A percentile compares a stretch with the other conserved stretches of the same genome.
Evolutionary conservation across 37 sponge, comb jelly and placozoan species (phyloP).

Genomic region (Crambe crambe): DNA sequence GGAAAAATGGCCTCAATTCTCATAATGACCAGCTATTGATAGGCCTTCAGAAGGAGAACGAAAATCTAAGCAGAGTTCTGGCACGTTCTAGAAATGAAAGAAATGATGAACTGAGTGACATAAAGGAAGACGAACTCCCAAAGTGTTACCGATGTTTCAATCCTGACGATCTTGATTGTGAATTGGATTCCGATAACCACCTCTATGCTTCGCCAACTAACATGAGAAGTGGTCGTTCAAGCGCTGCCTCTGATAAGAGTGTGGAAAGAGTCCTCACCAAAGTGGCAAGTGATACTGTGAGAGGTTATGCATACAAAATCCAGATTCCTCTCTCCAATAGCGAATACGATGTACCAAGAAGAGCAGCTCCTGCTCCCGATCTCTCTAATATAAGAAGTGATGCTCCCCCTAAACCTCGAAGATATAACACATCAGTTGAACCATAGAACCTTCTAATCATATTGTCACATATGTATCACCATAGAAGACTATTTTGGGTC

Average conservation of each 20-base stretch:
- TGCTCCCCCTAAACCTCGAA: conserved; percentile 62
- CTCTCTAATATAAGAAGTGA: conserved; percentile 25
- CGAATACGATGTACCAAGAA: conserved; percentile 56
- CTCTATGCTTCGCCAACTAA: conserved; percentile 7
- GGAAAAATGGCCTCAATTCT: not conserved
- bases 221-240: not conserved
- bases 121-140: not conserved
- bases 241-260: not conserved
- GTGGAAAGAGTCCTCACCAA: conserved; percentile 50
- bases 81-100: conserved; percentile 16
- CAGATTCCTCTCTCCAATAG: conserved; percentile 40
- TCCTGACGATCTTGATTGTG: not conserved
- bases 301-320: conserved; percentile 67
- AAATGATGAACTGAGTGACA: conserved; percentile 12
- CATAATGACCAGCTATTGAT: conserved; percentile 21
- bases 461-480: no score
- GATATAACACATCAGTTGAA: conserved; percentile 4
- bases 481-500: no score
- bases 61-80: conserved; percentile 22
- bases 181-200: not conserved
- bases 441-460: not conserved
- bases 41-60: conserved; percentile 41
- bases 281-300: conserved; percentile 40
- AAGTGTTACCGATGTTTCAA: conserved; percentile 5
- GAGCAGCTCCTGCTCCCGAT: conserved; percentile 47